A percentile compares a stretch with the other conserved stretches of the same genome.
These are phyloP conservation scores for Chaunax sp. DNA, from an alignment of 2,797 vertebrate species.

Conservation along the genomic window DNA sequence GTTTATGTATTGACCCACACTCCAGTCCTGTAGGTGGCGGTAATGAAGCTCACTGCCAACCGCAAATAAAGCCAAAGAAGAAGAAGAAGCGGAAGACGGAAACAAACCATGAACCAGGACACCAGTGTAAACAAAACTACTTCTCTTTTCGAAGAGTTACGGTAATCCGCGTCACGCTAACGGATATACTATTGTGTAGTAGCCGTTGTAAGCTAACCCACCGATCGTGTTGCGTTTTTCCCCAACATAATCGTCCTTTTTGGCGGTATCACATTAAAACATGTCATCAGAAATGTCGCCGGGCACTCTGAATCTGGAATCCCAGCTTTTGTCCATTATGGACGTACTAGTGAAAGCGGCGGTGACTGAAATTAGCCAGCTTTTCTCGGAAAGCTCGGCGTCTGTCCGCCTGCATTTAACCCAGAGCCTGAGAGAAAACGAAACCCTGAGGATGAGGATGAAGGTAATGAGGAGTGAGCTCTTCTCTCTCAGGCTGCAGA, in stretches of 20 bases:
- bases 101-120: no score
- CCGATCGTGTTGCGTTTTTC: slow-evolving; percentile 1
- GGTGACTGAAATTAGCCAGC: slow-evolving; percentile 77
- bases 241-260: not conserved
- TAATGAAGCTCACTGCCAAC: no score
- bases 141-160: slow-evolving; percentile 55
- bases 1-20: no score
- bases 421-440: slow-evolving; percentile 81
- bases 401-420: slow-evolving; percentile 71
- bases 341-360: slow-evolving; percentile 79
- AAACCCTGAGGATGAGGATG: slow-evolving; percentile 75
- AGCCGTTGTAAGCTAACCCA: slow-evolving; percentile 32
- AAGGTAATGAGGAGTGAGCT: slow-evolving; percentile 80
- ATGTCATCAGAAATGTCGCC: slow-evolving; percentile 69
- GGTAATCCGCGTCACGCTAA: slow-evolving; percentile 59
- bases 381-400: slow-evolving; percentile 78
- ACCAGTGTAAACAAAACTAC: no score
- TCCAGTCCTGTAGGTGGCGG: no score
- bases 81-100: no score
- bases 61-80: no score
- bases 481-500: slow-evolving; percentile 77
- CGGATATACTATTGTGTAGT: slow-evolving; percentile 64
- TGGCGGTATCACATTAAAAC: slow-evolving; percentile 12
- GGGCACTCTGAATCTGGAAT: slow-evolving; percentile 67
- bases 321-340: slow-evolving; percentile 80